Percentiles rank a stretch among this genome's conserved stretches.
These are phyloP conservation scores for Halictus quadricinctus DNA, from an alignment of 2,888 invertebrate species.

Conservation along the genomic window DNA sequence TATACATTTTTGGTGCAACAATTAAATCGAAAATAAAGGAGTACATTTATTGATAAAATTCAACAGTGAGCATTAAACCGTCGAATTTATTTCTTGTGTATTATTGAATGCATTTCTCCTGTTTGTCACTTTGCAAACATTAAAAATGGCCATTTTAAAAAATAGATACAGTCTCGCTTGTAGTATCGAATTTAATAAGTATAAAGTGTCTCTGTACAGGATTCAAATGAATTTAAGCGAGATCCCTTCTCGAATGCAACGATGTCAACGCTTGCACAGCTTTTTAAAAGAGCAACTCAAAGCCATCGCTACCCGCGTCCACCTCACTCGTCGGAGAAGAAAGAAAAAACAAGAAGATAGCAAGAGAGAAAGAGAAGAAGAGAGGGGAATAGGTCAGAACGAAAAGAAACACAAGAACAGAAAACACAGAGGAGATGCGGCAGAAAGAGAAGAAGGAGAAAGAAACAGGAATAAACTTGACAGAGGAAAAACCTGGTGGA, in stretches of 20 bases:
- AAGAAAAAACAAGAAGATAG: not conserved
- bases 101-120: not conserved
- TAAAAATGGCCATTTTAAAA: not conserved
- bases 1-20: not conserved
- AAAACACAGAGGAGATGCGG: not conserved
- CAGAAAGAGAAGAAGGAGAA: not conserved
- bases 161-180: not conserved
- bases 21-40: not conserved
- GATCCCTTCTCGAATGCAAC: not conserved
- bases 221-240: no score
- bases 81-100: not conserved
- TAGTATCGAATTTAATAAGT: not conserved
- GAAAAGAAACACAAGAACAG: not conserved
- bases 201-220: no score
- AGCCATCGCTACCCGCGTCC: not conserved
- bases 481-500: slow-evolving; percentile 9
- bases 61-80: not conserved
- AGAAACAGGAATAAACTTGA: slow-evolving; percentile 6
- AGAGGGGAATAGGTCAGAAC: slow-evolving; percentile 16
- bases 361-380: not conserved
- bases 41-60: not conserved
- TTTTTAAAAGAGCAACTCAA: not conserved
- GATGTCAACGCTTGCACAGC: not conserved
- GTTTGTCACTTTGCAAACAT: not conserved
- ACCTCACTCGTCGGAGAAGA: not conserved